These are phyloP conservation scores for Tetragnatha versicolor DNA, from an alignment of 1,140 invertebrate genomes.

Conservation along the genomic window DNA sequence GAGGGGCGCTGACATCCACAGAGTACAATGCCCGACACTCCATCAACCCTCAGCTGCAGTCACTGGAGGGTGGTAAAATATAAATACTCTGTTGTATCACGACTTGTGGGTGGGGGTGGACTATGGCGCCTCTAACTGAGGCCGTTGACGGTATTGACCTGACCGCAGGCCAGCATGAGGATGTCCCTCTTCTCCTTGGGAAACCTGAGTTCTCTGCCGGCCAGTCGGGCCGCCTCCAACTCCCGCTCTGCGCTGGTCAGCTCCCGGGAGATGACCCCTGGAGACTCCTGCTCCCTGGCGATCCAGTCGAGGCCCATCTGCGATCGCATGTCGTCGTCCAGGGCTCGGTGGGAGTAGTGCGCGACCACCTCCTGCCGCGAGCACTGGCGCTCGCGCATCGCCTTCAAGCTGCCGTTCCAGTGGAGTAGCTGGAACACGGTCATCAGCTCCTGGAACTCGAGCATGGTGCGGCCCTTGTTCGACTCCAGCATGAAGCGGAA, in stretches of 20 bases:
- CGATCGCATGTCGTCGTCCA: constrained; percentile 94
- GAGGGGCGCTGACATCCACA: too few species aligned
- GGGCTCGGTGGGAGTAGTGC: constrained; percentile 84
- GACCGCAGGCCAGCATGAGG: constrained; percentile 83
- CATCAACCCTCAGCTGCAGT: too few species aligned
- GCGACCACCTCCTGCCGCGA: constrained; percentile 94
- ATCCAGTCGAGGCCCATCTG: constrained; percentile 97
- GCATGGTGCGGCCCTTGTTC: constrained; percentile 91
- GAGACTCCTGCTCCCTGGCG: constrained; percentile 81
- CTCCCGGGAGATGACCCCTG: constrained; percentile 81
- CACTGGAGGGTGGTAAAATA: too few species aligned
- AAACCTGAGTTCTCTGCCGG: constrained; percentile 88
- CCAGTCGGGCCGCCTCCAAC: constrained; percentile 85
- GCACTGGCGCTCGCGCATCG: constrained; percentile 88
- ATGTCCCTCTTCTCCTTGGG: constrained; percentile 96
- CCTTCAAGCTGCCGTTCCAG: constrained; percentile 93
- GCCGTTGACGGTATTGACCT: constrained; percentile 66
- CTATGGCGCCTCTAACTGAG: constrained; percentile 3
- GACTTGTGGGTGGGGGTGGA: background rate
- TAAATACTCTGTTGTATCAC: background rate
- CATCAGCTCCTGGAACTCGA: constrained; percentile 96
- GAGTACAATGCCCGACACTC: too few species aligned
- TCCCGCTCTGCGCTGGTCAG: constrained; percentile 84
- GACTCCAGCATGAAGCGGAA: constrained; percentile 95
- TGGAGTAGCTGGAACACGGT: constrained; percentile 94